A percentile compares a stretch with the other conserved stretches of the same genome.
Conservation (phyloP, 2,888 invertebrate species). For the Teinopalpus imperialis region DNA sequence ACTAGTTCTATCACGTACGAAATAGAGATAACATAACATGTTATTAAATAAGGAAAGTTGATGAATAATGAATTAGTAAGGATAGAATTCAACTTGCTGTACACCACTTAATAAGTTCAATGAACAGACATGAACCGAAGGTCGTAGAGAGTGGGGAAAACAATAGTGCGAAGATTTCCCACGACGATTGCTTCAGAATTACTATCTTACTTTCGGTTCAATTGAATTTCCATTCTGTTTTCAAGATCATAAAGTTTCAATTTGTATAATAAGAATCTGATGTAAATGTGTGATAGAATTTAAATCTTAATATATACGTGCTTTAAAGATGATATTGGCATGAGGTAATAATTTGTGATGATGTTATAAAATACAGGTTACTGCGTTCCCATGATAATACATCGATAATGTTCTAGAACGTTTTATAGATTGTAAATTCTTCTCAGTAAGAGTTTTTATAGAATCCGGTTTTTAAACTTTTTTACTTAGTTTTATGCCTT, state of each 20-base stretch:
- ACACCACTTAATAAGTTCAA: slow-evolving; percentile 41
- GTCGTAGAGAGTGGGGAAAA: slow-evolving; percentile 56
- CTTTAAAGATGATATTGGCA: slow-evolving; percentile 18
- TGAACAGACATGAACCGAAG: slow-evolving; percentile 58
- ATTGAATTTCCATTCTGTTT: slow-evolving; percentile 33
- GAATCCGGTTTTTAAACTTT: no score
- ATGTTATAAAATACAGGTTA: slow-evolving; percentile 33
- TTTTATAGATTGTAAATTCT: slow-evolving; percentile 5
- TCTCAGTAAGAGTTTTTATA: no score
- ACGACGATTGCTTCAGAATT: slow-evolving; percentile 47
- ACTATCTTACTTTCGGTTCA: slow-evolving; percentile 25
- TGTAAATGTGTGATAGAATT: slow-evolving; percentile 1
- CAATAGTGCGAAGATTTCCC: slow-evolving; percentile 60
- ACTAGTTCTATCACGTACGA: no score
- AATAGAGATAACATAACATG: no score
- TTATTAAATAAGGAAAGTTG: no score
- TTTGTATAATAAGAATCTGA: slow-evolving; percentile 2
- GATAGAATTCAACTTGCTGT: not conserved
- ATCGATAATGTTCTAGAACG: slow-evolving; percentile 19
- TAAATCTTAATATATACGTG: not conserved
- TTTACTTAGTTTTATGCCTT: no score
- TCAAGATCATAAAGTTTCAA: slow-evolving; percentile 5
- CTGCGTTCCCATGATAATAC: slow-evolving; percentile 40
- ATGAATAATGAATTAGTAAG: no score
- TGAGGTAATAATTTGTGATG: slow-evolving; percentile 7